Conservation (phyloP, 2,888 invertebrate species). For the Acholoe squamosa region DNA sequence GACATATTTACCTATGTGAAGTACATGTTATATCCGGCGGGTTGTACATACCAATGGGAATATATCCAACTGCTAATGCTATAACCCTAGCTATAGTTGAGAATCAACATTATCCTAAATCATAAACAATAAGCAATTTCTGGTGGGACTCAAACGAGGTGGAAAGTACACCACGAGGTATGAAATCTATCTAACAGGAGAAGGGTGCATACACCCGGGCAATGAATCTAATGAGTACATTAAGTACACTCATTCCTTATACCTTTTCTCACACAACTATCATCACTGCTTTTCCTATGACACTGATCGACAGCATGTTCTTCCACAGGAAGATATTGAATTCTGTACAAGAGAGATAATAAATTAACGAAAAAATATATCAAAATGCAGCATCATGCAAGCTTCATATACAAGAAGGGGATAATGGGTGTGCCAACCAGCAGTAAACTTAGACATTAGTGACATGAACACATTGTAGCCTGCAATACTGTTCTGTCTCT, state of each 20-base stretch:
- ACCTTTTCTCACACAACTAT: not conserved
- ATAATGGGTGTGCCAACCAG: not conserved
- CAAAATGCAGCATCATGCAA: not conserved
- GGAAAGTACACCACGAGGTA: not conserved
- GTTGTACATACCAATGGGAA: not conserved
- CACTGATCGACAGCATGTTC: not conserved
- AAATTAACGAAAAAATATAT: slow-evolving; percentile 20
- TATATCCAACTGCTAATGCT: not conserved
- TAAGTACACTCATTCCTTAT: not conserved
- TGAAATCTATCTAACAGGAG: not conserved
- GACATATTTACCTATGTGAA: not conserved
- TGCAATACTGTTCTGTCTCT: not conserved
- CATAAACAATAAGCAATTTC: not conserved
- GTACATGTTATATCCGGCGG: slow-evolving; percentile 17
- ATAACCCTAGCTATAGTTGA: not conserved
- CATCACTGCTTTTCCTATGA: not conserved
- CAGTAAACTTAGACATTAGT: not conserved
- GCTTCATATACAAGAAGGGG: not conserved
- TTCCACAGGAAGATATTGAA: not conserved
- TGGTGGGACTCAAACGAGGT: slow-evolving; percentile 5
- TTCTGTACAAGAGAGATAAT: slow-evolving; percentile 28
- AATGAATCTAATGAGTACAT: not conserved
- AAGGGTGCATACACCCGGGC: not conserved
- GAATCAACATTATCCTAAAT: not conserved
- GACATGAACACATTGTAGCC: not conserved